phyloP scores from a whole-genome alignment of 2,113 vertebrate species.

The Hymenochirus boettgeri region DNA sequence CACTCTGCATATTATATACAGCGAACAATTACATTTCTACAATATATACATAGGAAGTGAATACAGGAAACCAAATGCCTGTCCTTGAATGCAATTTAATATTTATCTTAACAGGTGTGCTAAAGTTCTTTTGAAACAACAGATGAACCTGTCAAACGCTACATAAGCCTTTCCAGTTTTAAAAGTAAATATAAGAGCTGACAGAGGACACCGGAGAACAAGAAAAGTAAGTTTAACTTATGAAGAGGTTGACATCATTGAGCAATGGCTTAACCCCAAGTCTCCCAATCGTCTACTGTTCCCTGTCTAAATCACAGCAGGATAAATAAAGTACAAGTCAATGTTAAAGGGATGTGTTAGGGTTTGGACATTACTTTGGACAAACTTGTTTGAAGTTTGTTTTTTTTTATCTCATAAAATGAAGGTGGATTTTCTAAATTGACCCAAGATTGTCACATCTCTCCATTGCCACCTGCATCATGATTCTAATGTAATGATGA shows the following conservation, averaged over 20 bases:
- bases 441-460: no score
- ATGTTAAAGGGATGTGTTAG: no score
- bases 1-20: background rate
- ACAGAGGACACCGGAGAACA: background rate
- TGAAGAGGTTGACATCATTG: background rate
- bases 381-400: no score
- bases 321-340: no score
- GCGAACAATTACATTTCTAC: constrained; percentile 16
- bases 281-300: no score
- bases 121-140: constrained; percentile 2
- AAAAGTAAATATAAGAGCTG: constrained; percentile 9
- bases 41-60: constrained; percentile 26
- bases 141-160: background rate
- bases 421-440: no score
- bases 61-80: background rate
- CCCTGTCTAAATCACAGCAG: no score
- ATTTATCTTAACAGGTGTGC: constrained; percentile 24
- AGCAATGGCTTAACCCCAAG: background rate
- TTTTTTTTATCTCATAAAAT: no score
- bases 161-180: background rate
- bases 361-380: no score
- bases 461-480: no score
- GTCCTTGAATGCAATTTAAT: background rate
- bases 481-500: no score
- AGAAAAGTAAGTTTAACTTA: constrained; percentile 5